Evolutionary conservation across 2,888 invertebrate species (phyloP), one percentile per base, ranked within the genome.

Genomic region (Eupithecia vulgata): DNA sequence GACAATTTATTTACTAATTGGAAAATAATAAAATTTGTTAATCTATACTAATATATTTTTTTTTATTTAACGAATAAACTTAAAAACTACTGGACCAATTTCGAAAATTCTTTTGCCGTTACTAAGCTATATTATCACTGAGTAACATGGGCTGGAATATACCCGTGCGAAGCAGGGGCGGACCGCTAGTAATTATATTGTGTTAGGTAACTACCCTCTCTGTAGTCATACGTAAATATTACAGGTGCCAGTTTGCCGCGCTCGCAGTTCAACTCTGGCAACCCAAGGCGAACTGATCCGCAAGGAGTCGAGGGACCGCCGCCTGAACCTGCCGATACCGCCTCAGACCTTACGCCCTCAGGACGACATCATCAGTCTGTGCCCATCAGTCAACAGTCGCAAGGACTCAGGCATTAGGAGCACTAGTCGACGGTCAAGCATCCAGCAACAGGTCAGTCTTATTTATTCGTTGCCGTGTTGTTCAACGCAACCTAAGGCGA

Each of bases 381-480:
- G 96, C 77, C 96, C 96, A 0, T 97, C 97, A 3, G 96, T 97
- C 69, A 97, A 97, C 83, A 98, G 98, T 81, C 95, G 98, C 73
- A 98, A 98, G 90, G 98, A 98, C 89, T 98, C 98, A 1, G 98
- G 98, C 15, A 98, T 98, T 74, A 95, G 97, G 81, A 98, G 98
- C 87, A 97, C 97, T 72, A 98, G 98, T 81, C 95, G 98, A 5
- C 95, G 98, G 74, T 97, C 97, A 82, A 98, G 98, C 85, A 97
- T 98, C 86, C 97, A 97, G 83, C 97, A 97, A 82, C 97, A 97
- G 96, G 97, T 97, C 12, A 35, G 34, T 64, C 12, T 61, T 15
- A 34, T 25, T 25, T 34, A 17, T n/a, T 21, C 25, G 5, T 76
- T 85, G 95, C 81, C 88, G 95, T 70, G 94, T 94, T 1, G 94